A percentile compares a stretch with the other conserved stretches of the same genome.
Evolutionary conservation across 2,888 invertebrate species (phyloP).

Genomic region (Drosophila paranaensis): DNA sequence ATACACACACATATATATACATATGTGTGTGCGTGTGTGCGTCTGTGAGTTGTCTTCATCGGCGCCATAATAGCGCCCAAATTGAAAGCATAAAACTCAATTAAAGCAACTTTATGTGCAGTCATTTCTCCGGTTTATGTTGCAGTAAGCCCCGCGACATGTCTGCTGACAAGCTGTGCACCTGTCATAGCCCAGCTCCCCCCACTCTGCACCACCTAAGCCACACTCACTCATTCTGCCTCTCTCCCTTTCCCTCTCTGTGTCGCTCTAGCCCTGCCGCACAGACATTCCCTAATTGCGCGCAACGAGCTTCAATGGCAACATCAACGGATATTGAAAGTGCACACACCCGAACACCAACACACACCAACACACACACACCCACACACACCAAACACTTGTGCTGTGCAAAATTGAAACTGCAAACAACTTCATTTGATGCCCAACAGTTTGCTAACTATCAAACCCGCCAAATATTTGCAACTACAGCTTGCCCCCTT

Average conservation of each 20-base stretch:
- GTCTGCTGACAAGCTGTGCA: constrained; percentile 52
- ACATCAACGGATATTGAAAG: constrained; percentile 70
- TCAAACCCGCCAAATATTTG: constrained; percentile 65
- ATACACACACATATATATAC: not conserved
- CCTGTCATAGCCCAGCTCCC: constrained; percentile 38
- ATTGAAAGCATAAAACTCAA: constrained; percentile 74
- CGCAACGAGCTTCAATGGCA: constrained; percentile 45
- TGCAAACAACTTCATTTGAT: constrained; percentile 70
- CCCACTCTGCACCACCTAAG: not conserved
- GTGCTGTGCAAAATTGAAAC: constrained; percentile 58
- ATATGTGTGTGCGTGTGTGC: not conserved
- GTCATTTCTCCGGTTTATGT: constrained; percentile 70
- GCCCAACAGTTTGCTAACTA: constrained; percentile 63
- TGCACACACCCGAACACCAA: constrained; percentile 35
- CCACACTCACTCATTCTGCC: not conserved
- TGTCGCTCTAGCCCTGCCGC: not conserved
- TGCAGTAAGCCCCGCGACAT: constrained; percentile 64
- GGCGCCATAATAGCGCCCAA: constrained; percentile 69
- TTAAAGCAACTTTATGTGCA: constrained; percentile 75
- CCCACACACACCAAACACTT: not conserved
- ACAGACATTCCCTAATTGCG: constrained; percentile 71
- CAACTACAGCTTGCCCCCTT: constrained; percentile 18
- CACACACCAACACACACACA: not conserved
- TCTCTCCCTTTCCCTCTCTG: not conserved
- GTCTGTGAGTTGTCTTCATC: constrained; percentile 43